Conservation (phyloP, 1,140 invertebrate genomes). For the Sitophilus oryzae region DNA sequence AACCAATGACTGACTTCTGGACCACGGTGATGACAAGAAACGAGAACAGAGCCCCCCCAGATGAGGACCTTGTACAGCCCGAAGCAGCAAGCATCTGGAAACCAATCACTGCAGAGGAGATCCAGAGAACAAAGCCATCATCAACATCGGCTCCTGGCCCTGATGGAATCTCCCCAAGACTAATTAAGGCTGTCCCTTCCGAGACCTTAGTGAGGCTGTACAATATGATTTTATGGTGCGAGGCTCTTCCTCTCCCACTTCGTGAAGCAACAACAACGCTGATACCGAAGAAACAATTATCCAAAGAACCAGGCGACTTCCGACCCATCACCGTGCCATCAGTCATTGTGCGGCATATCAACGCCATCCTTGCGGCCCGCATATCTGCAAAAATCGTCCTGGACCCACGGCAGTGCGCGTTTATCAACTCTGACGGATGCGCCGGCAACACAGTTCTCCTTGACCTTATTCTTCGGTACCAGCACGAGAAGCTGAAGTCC, state of each 20-base stretch:
- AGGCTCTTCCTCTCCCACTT: too few species aligned
- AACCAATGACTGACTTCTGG: not conserved
- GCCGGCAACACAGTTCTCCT: not conserved
- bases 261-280: not conserved
- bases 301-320: not conserved
- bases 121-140: not conserved
- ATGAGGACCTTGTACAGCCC: not conserved
- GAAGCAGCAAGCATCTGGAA: not conserved
- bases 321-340: not conserved
- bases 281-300: not conserved
- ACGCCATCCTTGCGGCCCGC: not conserved
- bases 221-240: not conserved
- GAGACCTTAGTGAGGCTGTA: not conserved
- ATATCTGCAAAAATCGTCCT: not conserved
- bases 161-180: not conserved
- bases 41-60: not conserved
- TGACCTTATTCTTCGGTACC: too few species aligned
- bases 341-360: not conserved
- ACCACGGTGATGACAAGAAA: not conserved
- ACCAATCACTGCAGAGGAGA: slow-evolving; percentile 1
- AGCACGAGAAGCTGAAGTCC: too few species aligned
- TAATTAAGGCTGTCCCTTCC: not conserved
- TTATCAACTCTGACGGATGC: not conserved
- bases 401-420: slow-evolving; percentile 1
- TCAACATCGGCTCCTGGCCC: not conserved